Base-by-base conservation (phyloP, 2,888 invertebrate species). In the Sphinx pinastri region DNA sequence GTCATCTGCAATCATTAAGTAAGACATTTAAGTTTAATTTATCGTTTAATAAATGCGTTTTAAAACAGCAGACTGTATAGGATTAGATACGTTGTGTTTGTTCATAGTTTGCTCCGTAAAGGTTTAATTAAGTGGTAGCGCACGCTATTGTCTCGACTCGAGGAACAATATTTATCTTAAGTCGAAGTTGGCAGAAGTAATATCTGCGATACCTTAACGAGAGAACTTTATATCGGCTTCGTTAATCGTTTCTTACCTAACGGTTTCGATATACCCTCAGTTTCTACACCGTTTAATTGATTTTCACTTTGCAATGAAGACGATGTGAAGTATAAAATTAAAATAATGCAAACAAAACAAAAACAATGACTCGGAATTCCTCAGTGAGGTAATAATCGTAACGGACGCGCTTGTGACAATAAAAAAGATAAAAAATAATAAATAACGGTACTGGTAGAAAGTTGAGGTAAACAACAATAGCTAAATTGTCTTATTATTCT, bases 131-230 rank as follows among this genome's bases (percentile, higher is more conserved):
- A 91, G 90, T 89, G 88, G 90, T 87, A 88, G 89, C 87, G 88
- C 89, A 88, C 89, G 89, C 90, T 89, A 89, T 91, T 92, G 91
- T 91, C 88, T 90, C 86, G 87, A 83, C 81, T 92, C 87, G 88
- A 79, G 85, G 88, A 92, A 93, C 92, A 92, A 91, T 92, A 92
- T 91, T 92, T 92, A 91, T 92, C 91, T 89, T 83, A 82, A 87
- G 88, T 82, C 85, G 79, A 91, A 93, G 88, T 92, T 90, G 77
- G 87, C 88, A 89, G 85, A 93, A 92, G 90, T 91, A 91, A 93
- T 93, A 93, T 91, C 92, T 86, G 81, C 90, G 90, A 91, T 93
- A 92, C 91, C 92, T 92, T 93, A 93, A 93, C 92, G 93, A 93
- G 92, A 85, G 89, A 93, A 93, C 91, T 93, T 93, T 88, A 85